phyloP scores from a whole-genome alignment of 2,797 vertebrate genomes.

The Cossypha dichroa region DNA sequence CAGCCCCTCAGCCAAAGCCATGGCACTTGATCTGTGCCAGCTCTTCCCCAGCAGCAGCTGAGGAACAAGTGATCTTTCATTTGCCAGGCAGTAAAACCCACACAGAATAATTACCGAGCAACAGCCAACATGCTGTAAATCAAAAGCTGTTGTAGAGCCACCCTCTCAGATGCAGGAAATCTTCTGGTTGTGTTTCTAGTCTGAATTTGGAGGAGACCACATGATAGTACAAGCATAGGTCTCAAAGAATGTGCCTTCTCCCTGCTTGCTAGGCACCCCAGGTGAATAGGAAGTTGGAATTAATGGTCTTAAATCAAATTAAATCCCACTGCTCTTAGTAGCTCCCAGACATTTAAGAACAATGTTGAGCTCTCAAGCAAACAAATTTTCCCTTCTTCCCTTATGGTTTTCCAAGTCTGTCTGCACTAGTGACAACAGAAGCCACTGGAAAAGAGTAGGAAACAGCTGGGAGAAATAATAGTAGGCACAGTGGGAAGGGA shows the following conservation, averaged over 20 bases:
- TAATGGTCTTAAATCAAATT: not conserved
- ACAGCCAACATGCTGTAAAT: slow-evolving; percentile 20
- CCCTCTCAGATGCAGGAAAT: not conserved
- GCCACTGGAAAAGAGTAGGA: not conserved
- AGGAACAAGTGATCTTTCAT: slow-evolving; percentile 22
- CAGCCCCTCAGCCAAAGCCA: not conserved
- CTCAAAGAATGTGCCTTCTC: not conserved
- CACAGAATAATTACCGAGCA: slow-evolving; percentile 20
- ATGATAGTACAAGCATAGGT: not conserved
- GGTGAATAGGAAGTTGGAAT: not conserved
- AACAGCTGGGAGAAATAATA: not conserved
- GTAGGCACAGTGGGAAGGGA: not conserved
- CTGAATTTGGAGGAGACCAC: not conserved
- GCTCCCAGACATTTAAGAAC: not conserved
- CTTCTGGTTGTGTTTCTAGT: not conserved
- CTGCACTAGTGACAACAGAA: not conserved
- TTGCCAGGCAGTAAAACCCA: slow-evolving; percentile 42
- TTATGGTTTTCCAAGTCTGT: not conserved
- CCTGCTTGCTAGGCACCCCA: not conserved
- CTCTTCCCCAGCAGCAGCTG: slow-evolving; percentile 31
- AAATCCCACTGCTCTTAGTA: not conserved
- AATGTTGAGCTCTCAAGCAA: rapidly evolving
- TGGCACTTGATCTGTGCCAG: not conserved
- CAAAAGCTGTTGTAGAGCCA: not conserved
- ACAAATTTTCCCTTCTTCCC: not conserved